These are phyloP conservation scores for Epizoanthus stellaris DNA, from an alignment of 92 coral and sea anemone genomes.

Conservation along the genomic window DNA sequence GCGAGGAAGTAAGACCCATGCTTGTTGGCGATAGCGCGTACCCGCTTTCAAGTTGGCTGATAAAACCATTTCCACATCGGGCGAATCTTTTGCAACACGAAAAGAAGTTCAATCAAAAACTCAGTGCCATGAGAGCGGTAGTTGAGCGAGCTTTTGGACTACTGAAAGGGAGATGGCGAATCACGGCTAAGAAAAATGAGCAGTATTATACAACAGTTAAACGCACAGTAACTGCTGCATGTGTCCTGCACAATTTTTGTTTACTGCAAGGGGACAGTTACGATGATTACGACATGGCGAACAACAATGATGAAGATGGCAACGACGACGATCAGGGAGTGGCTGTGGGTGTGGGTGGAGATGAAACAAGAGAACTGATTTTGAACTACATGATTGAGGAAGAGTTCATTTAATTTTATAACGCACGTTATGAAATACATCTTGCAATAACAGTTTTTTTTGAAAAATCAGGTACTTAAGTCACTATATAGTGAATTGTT, in stretches of 20 bases:
- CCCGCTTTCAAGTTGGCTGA: conserved; percentile 44
- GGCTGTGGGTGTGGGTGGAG: conserved; percentile 30
- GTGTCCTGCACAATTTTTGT: conserved; percentile 40
- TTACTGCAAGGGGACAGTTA: conserved; percentile 45
- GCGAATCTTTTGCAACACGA: conserved; percentile 36
- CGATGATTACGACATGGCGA: conserved; percentile 24
- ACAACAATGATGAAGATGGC: conserved; percentile 29
- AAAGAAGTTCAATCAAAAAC: conserved; percentile 33
- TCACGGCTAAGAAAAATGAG: conserved; percentile 30
- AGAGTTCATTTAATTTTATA: conserved; percentile 29
- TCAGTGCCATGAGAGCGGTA: conserved; percentile 32
- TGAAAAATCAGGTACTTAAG: conserved; percentile 20
- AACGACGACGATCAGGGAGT: conserved; percentile 31
- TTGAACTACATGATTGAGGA: conserved; percentile 29
- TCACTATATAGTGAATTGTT: conserved; percentile 27
- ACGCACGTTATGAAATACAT: conserved; percentile 10
- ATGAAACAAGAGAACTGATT: conserved; percentile 36
- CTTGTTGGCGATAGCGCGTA: conserved; percentile 69
- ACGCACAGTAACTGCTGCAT: conserved; percentile 33
- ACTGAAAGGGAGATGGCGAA: conserved; percentile 50
- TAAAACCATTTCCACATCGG: conserved; percentile 48
- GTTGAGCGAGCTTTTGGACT: conserved; percentile 51
- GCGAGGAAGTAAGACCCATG: conserved; percentile 52
- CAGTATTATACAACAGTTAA: conserved; percentile 35
- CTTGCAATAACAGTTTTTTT: background rate